These are phyloP conservation scores for Phrynocephalus guinanensis DNA, from an alignment of 2,797 vertebrate genomes.

Conservation along the genomic window DNA sequence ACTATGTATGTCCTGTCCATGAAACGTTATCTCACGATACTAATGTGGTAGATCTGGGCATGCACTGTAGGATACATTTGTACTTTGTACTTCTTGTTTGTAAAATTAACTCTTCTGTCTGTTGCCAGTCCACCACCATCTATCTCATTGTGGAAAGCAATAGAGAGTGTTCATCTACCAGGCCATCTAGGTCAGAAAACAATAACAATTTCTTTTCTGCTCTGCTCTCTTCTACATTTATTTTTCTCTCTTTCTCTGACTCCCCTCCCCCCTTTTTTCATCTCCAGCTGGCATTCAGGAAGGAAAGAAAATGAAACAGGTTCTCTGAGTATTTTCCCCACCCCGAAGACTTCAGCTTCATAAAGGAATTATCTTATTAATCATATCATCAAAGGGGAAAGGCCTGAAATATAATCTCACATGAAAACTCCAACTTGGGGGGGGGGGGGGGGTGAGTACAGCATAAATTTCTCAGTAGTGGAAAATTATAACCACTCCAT, in stretches of 20 bases:
- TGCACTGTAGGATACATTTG: background rate
- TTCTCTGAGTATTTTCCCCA: conserved; percentile 62
- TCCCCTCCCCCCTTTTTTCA: background rate
- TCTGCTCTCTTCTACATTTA: conserved; percentile 1
- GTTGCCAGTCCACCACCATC: background rate
- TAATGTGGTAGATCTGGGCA: background rate
- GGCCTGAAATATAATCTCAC: conserved; percentile 76
- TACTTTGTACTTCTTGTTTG: background rate
- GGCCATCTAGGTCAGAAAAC: background rate
- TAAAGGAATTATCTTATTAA: conserved; percentile 82
- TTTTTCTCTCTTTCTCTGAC: background rate
- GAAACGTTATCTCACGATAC: background rate
- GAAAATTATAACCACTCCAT: conserved; percentile 75
- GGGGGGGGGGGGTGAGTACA: conserved; percentile 39
- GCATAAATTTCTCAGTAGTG: conserved; percentile 75
- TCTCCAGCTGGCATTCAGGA: conserved; percentile 35
- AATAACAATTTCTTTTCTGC: background rate
- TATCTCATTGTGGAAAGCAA: background rate
- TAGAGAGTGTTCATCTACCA: background rate
- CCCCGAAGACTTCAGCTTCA: conserved; percentile 60
- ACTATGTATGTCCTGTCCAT: background rate
- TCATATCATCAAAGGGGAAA: conserved; percentile 73
- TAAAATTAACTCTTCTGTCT: background rate
- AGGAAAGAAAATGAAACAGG: conserved; percentile 50
- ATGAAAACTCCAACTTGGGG: conserved; percentile 66